Evolutionary conservation across 2,797 vertebrate genomes (phyloP), one percentile per base, ranked within the genome.

Genomic region (Onychomys leucogaster): DNA sequence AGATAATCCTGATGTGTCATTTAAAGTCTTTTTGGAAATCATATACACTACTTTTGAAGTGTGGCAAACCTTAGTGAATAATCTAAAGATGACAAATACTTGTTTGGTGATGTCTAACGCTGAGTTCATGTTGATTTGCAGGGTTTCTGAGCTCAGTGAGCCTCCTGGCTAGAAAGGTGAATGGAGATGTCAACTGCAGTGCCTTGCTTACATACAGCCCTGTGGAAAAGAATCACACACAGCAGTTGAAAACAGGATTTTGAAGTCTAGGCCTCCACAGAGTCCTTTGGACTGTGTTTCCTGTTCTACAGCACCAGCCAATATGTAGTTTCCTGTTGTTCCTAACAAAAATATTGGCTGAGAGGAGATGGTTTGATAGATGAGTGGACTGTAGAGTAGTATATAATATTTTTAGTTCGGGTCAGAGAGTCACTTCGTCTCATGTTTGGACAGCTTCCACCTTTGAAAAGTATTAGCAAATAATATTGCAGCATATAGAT

Each of bases 241-340:
- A 73, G 5, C 71, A 69, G 19, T 86, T 95, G 73, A 96, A 97
- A 97, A 95, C 92, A 96, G 96, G 94, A 97, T 98, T 97, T 94
- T 92, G 84, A 67, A 19, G 89, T 97, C 14, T 75, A 73, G 89
- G 63, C 91, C 65, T 96, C 81, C 65, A 81, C 65, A 67, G 41
- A 69, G 67, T 86, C n/a, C 49, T 96, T 97, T 43, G 96, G 93
- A 97, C 86, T 90, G 86, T 90, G 46, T 97, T 98, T 98, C 85
- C 97, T 97, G 89, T 97, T 94, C 75, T 76, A 67, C 87, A 84
- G 94, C 78, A 75, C 23, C 63, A 90, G 89, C 89, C 91, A 95
- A 17, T 97, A 37, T 82, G 75, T 63, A 91, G 75, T 93, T 97
- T 97, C 97, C 97, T 97, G 95, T 95, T 94, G 49, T 92, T 94